Percentiles rank a stretch among this genome's conserved stretches.
Conservation (phyloP, 2,888 invertebrate genomes). For the Caenorhabditis wallacei region DNA sequence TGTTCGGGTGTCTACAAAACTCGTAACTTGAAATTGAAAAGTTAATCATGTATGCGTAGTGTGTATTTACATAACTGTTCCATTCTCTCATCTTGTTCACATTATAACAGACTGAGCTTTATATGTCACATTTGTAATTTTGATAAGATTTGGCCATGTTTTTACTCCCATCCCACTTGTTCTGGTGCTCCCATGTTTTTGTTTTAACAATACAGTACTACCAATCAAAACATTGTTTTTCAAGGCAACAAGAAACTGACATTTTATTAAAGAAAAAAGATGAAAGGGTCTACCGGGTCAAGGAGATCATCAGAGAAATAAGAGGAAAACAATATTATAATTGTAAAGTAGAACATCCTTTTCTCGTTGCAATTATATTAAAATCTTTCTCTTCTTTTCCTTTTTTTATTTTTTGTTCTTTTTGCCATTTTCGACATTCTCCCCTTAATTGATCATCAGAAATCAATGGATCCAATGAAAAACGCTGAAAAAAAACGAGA, state of each 20-base stretch:
- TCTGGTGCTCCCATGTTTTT: slow-evolving; percentile 1
- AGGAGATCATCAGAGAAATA: background rate
- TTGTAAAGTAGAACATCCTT: slow-evolving; percentile 34
- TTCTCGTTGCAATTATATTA: background rate
- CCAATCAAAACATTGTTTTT: background rate
- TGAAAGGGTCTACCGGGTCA: background rate
- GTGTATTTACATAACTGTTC: slow-evolving; percentile 14
- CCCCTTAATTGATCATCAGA: slow-evolving; percentile 38
- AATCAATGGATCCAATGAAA: slow-evolving; percentile 38
- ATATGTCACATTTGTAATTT: slow-evolving; percentile 24
- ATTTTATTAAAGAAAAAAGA: background rate
- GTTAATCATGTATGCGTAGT: background rate
- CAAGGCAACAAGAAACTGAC: background rate
- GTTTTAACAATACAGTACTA: background rate
- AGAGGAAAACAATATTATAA: background rate
- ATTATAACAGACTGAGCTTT: slow-evolving; percentile 21
- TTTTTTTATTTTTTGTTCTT: slow-evolving; percentile 20
- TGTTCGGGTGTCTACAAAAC: background rate
- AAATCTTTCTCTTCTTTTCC: slow-evolving; percentile 11
- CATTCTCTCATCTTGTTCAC: background rate
- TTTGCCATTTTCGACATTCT: slow-evolving; percentile 43
- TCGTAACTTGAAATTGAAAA: background rate
- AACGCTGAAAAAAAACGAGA: background rate
- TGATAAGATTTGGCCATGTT: background rate
- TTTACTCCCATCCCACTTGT: slow-evolving; percentile 5